A percentile compares a stretch with the other conserved stretches of the same genome.
phyloP scores from a whole-genome alignment of 2,888 invertebrate species.

The Rotaria macrura region DNA sequence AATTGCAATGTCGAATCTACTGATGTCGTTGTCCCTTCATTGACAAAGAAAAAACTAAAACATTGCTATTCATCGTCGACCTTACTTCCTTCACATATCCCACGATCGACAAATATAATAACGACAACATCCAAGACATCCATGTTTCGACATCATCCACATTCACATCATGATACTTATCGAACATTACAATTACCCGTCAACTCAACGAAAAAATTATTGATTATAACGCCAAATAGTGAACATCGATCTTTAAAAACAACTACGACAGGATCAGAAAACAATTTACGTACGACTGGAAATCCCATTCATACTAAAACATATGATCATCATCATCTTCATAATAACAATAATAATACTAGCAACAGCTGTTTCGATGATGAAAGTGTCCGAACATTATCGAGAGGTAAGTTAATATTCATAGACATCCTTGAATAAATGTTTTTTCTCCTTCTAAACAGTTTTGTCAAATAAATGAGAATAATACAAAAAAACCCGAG shows the following conservation, averaged over 20 bases:
- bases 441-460: not conserved
- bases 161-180: not conserved
- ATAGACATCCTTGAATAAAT: too few relatives aligned
- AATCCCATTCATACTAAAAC: not conserved
- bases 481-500: too few relatives aligned
- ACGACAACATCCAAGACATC: not conserved
- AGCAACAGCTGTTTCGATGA: not conserved
- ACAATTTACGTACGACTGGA: not conserved
- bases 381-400: constrained; percentile 13
- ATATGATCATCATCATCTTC: not conserved
- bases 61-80: not conserved
- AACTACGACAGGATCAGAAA: not conserved
- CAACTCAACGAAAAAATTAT: not conserved
- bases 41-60: not conserved
- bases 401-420: not conserved
- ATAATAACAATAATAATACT: too few relatives aligned
- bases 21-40: not conserved
- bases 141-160: not conserved
- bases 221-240: not conserved
- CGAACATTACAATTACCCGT: constrained; percentile 23
- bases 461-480: not conserved
- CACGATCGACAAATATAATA: not conserved
- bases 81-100: not conserved
- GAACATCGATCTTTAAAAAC: not conserved
- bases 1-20: not conserved